A percentile compares a stretch with the other conserved stretches of the same genome.
These are phyloP conservation scores for Hylaea fasciaria DNA, from an alignment of 2,888 invertebrate genomes.

Conservation along the genomic window DNA sequence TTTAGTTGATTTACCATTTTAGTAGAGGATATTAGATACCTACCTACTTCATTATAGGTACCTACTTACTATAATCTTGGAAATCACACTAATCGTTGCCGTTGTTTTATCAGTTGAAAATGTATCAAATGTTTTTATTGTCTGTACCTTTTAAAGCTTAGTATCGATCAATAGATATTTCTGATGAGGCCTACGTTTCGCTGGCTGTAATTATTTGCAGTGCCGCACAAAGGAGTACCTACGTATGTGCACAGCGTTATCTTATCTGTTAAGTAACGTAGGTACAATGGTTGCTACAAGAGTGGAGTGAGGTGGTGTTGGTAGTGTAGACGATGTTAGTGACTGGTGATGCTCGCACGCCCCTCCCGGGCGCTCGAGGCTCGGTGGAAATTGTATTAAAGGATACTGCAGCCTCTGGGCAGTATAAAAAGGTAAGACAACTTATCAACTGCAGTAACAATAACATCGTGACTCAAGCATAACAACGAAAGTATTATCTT, in stretches of 20 bases:
- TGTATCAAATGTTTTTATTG: background rate
- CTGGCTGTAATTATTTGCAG: slow-evolving; percentile 53
- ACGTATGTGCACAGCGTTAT: slow-evolving; percentile 55
- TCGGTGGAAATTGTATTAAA: slow-evolving; percentile 43
- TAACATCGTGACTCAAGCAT: background rate
- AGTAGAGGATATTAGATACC: no score
- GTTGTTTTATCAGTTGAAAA: no score
- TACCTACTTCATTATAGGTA: no score
- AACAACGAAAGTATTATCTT: slow-evolving; percentile 2
- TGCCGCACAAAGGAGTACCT: slow-evolving; percentile 56
- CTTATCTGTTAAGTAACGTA: slow-evolving; percentile 72
- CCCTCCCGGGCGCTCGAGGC: slow-evolving; percentile 53
- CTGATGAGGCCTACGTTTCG: slow-evolving; percentile 38
- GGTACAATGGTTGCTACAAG: slow-evolving; percentile 55
- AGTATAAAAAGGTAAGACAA: slow-evolving; percentile 60
- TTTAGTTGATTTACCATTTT: no score
- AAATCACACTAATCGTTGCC: no score
- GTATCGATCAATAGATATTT: slow-evolving; percentile 38
- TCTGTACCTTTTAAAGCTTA: slow-evolving; percentile 14
- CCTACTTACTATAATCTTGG: no score
- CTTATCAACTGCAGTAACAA: slow-evolving; percentile 1
- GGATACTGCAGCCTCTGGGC: slow-evolving; percentile 39
- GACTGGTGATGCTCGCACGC: slow-evolving; percentile 72
- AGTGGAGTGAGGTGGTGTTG: slow-evolving; percentile 50
- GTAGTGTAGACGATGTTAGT: slow-evolving; percentile 73